phyloP scores from a whole-genome alignment of 2,888 invertebrate species.

The Tenthredo amoena region DNA sequence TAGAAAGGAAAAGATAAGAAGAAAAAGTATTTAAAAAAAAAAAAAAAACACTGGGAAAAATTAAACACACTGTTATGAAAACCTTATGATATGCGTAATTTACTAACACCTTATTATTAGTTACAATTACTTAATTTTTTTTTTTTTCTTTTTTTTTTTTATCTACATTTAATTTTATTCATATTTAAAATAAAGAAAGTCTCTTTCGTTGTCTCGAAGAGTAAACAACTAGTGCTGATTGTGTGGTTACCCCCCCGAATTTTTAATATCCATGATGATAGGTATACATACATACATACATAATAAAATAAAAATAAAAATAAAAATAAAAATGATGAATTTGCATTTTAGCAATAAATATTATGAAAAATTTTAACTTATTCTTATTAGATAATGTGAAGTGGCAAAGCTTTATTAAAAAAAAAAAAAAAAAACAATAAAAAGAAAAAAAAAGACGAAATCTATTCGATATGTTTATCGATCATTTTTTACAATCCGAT shows the following conservation, averaged over 20 bases:
- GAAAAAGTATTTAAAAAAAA: constrained; percentile 6
- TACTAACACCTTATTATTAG: constrained; percentile 57
- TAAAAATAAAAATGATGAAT: constrained; percentile 29
- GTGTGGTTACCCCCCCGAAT: constrained; percentile 30
- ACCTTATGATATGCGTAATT: constrained; percentile 63
- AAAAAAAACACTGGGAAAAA: constrained; percentile 56
- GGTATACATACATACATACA: not conserved
- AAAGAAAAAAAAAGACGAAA: constrained; percentile 27
- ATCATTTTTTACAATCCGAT: constrained; percentile 29
- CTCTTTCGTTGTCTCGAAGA: constrained; percentile 36
- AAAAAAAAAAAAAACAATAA: constrained; percentile 19
- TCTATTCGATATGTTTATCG: not conserved
- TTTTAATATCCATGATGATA: constrained; percentile 1
- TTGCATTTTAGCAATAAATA: constrained; percentile 51
- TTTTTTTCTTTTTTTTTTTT: constrained; percentile 29
- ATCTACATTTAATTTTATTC: constrained; percentile 48
- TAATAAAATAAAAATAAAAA: not conserved
- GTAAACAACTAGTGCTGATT: constrained; percentile 36
- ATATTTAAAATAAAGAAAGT: constrained; percentile 45
- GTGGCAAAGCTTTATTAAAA: constrained; percentile 51
- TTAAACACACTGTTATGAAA: constrained; percentile 62
- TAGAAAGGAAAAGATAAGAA: constrained; percentile 55
- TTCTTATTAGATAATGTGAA: constrained; percentile 51
- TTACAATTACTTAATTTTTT: constrained; percentile 43
- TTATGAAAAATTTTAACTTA: constrained; percentile 50